phyloP scores from a whole-genome alignment of 2,113 vertebrate genomes.

The Haplochromis burtoni region DNA sequence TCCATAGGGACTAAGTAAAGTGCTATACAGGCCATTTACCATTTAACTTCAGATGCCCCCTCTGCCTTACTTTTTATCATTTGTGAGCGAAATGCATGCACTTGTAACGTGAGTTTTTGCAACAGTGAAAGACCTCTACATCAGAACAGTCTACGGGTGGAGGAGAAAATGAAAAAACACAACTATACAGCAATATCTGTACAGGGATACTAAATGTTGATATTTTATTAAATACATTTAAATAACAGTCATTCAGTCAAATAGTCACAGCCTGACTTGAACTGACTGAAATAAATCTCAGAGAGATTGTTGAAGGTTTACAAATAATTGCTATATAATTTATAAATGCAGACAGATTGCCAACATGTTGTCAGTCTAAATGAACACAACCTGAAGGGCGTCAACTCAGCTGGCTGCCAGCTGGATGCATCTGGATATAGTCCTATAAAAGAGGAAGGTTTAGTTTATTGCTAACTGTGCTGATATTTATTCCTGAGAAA shows the following conservation, averaged over 20 bases:
- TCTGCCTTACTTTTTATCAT: not conserved
- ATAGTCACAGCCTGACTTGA: not conserved
- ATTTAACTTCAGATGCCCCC: not conserved
- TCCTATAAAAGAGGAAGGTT: not conserved
- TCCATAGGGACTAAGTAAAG: not conserved
- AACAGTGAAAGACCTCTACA: not conserved
- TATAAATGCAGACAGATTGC: not conserved
- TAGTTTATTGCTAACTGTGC: not conserved
- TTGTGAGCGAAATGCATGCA: not conserved
- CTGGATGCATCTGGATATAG: not conserved
- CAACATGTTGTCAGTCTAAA: not conserved
- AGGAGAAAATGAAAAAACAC: not conserved
- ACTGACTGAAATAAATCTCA: not conserved
- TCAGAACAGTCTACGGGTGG: not conserved
- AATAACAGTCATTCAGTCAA: not conserved
- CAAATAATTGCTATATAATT: not conserved
- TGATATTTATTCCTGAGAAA: not conserved
- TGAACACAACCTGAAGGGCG: not conserved
- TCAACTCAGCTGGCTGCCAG: not conserved
- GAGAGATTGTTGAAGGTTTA: not conserved
- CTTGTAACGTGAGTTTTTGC: not conserved
- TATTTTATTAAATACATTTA: not conserved
- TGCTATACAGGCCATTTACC: not conserved
- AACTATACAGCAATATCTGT: not conserved
- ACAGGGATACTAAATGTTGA: not conserved